phyloP scores from a whole-genome alignment of 2,797 vertebrate species.

The Pipistrellus kuhlii region DNA sequence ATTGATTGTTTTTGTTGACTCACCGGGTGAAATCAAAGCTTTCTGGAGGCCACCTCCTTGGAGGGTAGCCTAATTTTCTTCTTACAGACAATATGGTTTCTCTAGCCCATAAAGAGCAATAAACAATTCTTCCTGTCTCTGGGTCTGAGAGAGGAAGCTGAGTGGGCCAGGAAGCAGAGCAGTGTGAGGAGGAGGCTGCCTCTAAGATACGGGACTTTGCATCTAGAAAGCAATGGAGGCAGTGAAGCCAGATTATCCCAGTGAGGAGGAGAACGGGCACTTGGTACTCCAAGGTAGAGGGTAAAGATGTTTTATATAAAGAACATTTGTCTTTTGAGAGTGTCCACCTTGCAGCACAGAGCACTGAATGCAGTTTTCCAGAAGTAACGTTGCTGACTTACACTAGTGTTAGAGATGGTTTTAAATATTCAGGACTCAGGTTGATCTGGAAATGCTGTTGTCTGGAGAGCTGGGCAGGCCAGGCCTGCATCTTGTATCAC shows the following conservation, averaged over 20 bases:
- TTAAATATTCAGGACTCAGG: background rate
- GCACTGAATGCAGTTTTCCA: background rate
- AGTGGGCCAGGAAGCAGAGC: background rate
- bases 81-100: background rate
- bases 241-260: background rate
- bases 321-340: background rate
- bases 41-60: background rate
- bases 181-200: background rate
- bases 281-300: background rate
- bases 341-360: background rate
- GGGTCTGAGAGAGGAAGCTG: background rate
- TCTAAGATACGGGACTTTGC: background rate
- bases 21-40: background rate
- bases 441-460: background rate
- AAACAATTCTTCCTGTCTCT: background rate
- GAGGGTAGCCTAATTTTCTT: background rate
- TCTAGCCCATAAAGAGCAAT: background rate
- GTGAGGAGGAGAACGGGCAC: background rate
- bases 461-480: background rate
- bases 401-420: background rate
- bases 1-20: background rate
- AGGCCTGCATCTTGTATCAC: background rate
- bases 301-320: background rate
- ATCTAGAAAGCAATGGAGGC: background rate
- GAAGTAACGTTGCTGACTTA: background rate